A percentile compares a stretch with the other conserved stretches of the same genome.
Evolutionary conservation across 2,888 invertebrate genomes (phyloP).

Genomic region (Xestia sexstrigata): DNA sequence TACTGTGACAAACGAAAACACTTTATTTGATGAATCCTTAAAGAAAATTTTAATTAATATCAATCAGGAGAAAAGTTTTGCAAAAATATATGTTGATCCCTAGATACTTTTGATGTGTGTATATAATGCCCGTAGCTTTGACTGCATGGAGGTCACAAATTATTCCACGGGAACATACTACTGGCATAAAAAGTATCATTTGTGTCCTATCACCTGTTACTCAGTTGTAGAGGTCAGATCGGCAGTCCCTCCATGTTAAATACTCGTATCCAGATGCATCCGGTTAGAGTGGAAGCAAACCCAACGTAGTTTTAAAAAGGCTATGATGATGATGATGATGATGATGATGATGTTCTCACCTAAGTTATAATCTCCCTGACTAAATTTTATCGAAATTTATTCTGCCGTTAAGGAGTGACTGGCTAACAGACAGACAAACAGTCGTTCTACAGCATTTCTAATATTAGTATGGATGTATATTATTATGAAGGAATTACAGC

Average conservation of each 20-base stretch:
- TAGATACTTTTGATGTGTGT: no score
- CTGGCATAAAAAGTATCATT: not conserved
- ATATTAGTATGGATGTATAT: not conserved
- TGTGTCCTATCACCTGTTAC: not conserved
- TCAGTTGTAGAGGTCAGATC: not conserved
- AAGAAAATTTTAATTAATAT: no score
- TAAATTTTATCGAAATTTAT: not conserved
- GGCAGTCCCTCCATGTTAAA: not conserved
- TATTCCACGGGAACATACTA: not conserved
- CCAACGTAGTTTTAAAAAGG: not conserved
- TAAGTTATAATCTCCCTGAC: not conserved
- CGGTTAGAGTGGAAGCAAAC: not conserved
- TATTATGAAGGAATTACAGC: conserved; percentile 17
- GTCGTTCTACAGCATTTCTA: not conserved
- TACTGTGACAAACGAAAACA: no score
- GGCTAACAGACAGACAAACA: not conserved
- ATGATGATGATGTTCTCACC: no score
- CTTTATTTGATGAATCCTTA: no score
- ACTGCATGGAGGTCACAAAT: not conserved
- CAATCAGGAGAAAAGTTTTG: no score
- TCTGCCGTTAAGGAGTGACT: not conserved
- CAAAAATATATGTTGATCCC: no score
- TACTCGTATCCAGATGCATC: not conserved
- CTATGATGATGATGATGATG: no score
- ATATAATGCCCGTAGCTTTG: not conserved